Evolutionary conservation across 2,113 vertebrate species (phyloP), one percentile per base, ranked within the genome.

Genomic region (Onychostoma macrolepis): DNA sequence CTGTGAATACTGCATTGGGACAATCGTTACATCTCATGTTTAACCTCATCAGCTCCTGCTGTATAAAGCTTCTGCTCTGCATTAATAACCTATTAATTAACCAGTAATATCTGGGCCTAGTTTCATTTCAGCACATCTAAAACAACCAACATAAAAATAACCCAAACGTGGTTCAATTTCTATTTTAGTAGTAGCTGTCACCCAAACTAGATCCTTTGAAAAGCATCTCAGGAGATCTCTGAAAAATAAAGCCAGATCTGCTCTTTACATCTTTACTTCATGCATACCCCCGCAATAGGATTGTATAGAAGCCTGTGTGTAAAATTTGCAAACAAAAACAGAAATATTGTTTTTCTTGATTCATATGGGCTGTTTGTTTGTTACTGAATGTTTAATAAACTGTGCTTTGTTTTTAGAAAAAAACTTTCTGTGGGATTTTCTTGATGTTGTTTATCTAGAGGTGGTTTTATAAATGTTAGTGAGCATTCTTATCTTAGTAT

Each of bases 371-470:
- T 91, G 90, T 86, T 87, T 87, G 86, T 90, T 89, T 92, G 90
- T 89, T 92, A 90, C 61, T 91, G 74, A 91, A 91, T 93, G 89
- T 94, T 93, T 93, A 92, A 94, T 93, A 93, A 93, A 94, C 90
- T 88, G 88, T 93, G 92, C 92, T 93, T 80, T 93, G 89, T 93
- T 94, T 92, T 58, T 90, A 84, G 85, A 83, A 88, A 84, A 84
- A 17, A 50, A 78, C 30, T 9, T 82, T 41, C 15, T 56, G 53
- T 56, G 53, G 56, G 24, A 3, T 65, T 85, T 85, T 81, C 11
- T 38, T 71, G 48, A 6, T 2, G 30, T 53, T 53, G 50, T 53
- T 72, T 7, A 58, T 28, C 2, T 41, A 28, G 6, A 19, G 21
- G 21, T 75, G 15, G 24, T 15, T 13, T 8, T 76, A 28, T 24